phyloP scores from a whole-genome alignment of 1,140 invertebrate genomes.

The Panagrolaimus sp. region DNA sequence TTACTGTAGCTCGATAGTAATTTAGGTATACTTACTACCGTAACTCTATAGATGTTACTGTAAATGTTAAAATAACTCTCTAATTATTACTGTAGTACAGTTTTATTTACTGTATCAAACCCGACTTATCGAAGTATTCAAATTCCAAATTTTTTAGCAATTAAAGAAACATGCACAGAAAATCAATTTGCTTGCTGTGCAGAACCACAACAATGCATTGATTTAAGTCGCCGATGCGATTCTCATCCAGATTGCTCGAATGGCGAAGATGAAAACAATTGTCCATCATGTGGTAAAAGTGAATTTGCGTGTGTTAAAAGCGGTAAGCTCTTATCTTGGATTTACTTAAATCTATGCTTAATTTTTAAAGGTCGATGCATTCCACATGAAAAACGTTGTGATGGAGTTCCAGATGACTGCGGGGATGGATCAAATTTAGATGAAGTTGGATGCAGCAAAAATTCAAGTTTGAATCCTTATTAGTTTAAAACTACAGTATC shows the following conservation, averaged over 20 bases:
- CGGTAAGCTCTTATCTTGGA: constrained; percentile 16
- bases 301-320: constrained; percentile 40
- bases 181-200: constrained; percentile 31
- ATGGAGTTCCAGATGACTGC: constrained; percentile 33
- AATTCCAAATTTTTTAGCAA: constrained; percentile 18
- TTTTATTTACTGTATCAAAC: neutral
- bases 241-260: constrained; percentile 34
- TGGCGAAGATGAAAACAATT: constrained; percentile 39
- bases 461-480: constrained; percentile 25
- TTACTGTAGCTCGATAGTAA: too few relatives aligned
- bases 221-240: constrained; percentile 24
- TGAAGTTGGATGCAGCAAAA: constrained; percentile 39
- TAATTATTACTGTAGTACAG: too few relatives aligned
- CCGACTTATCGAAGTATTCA: neutral
- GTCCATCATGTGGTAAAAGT: constrained; percentile 31
- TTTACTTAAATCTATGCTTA: too few relatives aligned
- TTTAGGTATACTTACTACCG: too few relatives aligned
- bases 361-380: constrained; percentile 23
- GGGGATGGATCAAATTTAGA: constrained; percentile 35
- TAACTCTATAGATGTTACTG: too few relatives aligned
- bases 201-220: constrained; percentile 31
- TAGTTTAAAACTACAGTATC: too few relatives aligned
- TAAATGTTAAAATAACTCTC: too few relatives aligned
- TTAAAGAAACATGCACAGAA: constrained; percentile 31
- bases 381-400: constrained; percentile 27